Conservation (phyloP, 2,888 invertebrate genomes). For the Yponomeuta cagnagella region DNA sequence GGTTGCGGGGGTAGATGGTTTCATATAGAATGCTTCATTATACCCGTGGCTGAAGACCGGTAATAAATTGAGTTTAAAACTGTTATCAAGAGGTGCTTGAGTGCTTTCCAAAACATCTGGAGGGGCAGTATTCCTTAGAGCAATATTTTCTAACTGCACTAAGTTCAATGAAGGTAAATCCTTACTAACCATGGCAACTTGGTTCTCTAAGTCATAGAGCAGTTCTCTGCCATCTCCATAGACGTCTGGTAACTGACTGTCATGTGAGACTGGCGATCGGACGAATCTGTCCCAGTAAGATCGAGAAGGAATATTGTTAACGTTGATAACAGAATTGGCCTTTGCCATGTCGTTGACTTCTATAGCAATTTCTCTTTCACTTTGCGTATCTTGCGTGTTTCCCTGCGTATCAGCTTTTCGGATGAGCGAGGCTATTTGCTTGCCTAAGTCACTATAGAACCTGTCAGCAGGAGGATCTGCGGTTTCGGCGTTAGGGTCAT, state of each 20-base stretch:
- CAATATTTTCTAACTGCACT: constrained; percentile 53
- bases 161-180: constrained; percentile 40
- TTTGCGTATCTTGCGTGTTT: constrained; percentile 37
- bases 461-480: constrained; percentile 33
- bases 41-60: neutral
- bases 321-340: constrained; percentile 32
- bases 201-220: constrained; percentile 53
- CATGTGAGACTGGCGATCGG: constrained; percentile 43
- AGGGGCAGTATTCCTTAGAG: neutral
- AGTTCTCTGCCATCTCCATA: constrained; percentile 44
- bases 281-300: constrained; percentile 62
- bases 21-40: neutral
- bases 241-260: neutral
- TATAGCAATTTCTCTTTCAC: constrained; percentile 37
- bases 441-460: constrained; percentile 54
- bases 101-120: neutral
- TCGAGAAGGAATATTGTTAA: constrained; percentile 39
- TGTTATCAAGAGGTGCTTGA: neutral
- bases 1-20: neutral
- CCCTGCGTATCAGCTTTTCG: constrained; percentile 41
- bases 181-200: constrained; percentile 43
- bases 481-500: constrained; percentile 11
- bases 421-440: constrained; percentile 59
- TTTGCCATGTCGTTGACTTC: constrained; percentile 32
- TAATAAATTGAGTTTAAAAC: neutral